Percentiles rank a stretch among this genome's conserved stretches.
Evolutionary conservation across 2,888 invertebrate genomes (phyloP).

Genomic region (Terebella lapidaria): DNA sequence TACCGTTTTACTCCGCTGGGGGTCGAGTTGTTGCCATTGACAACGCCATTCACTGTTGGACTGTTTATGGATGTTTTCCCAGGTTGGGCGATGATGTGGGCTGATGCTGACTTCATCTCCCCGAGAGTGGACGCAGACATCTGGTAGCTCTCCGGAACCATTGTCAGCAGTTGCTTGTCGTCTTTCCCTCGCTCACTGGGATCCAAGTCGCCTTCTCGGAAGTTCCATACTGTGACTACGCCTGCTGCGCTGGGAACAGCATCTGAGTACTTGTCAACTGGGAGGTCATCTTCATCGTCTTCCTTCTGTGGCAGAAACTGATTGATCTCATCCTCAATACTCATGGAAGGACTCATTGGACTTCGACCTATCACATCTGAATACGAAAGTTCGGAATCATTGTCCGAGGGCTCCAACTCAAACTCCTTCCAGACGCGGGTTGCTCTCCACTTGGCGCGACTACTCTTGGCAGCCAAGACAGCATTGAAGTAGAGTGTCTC

Average conservation of each 20-base stretch:
- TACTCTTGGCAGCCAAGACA: conserved; percentile 51
- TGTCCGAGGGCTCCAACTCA: conserved; percentile 44
- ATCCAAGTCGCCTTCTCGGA: conserved; percentile 23
- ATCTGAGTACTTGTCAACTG: conserved; percentile 37
- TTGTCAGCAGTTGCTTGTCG: conserved; percentile 22
- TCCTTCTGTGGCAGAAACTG: conserved; percentile 38
- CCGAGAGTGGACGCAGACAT: conserved; percentile 47
- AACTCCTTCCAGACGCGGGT: conserved; percentile 52
- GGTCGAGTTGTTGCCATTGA: not conserved
- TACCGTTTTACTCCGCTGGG: not conserved
- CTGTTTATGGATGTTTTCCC: not conserved
- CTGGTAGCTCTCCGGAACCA: conserved; percentile 49
- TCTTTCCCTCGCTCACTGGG: conserved; percentile 8
- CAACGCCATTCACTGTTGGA: not conserved
- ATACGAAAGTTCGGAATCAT: conserved; percentile 24
- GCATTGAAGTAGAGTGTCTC: conserved; percentile 52
- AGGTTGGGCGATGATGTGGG: not conserved
- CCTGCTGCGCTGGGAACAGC: conserved; percentile 50
- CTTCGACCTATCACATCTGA: conserved; percentile 21
- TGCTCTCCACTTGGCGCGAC: conserved; percentile 52
- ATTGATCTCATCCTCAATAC: conserved; percentile 48
- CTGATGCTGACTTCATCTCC: conserved; percentile 25
- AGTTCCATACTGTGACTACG: conserved; percentile 50
- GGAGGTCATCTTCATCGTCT: conserved; percentile 37
- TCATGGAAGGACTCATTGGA: conserved; percentile 32